Percentiles rank a stretch among this genome's conserved stretches.
Conservation (phyloP, 2,888 invertebrate species). For the Cantharis rustica region DNA sequence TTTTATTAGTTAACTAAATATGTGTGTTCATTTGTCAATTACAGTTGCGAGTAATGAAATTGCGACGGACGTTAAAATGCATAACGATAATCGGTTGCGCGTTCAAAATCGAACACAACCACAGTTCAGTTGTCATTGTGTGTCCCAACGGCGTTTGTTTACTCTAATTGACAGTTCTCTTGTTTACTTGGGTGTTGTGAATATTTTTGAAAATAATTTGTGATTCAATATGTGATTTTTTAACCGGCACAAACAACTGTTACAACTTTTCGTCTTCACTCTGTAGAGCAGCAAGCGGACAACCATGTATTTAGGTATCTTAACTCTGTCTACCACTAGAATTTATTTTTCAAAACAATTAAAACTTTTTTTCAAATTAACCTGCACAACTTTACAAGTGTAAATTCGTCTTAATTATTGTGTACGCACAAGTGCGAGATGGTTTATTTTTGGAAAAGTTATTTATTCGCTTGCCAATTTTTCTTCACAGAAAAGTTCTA, state of each 20-base stretch:
- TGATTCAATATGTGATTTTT: slow-evolving; percentile 18
- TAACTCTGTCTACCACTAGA: not conserved
- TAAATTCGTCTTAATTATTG: not conserved
- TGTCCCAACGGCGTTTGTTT: slow-evolving; percentile 39
- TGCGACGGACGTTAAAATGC: slow-evolving; percentile 41
- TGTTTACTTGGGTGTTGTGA: slow-evolving; percentile 23
- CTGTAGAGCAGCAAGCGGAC: slow-evolving; percentile 17
- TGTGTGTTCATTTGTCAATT: slow-evolving; percentile 35
- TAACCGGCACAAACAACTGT: slow-evolving; percentile 12
- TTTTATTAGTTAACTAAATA: slow-evolving; percentile 29
- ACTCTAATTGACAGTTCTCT: slow-evolving; percentile 33
- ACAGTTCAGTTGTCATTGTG: slow-evolving; percentile 34
- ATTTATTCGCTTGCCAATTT: slow-evolving; percentile 3
- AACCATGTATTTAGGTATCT: slow-evolving; percentile 30
- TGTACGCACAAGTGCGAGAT: not conserved
- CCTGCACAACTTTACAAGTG: not conserved
- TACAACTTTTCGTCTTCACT: not conserved
- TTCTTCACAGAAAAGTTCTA: not conserved
- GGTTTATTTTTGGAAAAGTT: slow-evolving; percentile 2
- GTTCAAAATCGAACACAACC: slow-evolving; percentile 30
- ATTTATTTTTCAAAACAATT: not conserved
- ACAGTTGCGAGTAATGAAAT: slow-evolving; percentile 34
- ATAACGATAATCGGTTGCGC: slow-evolving; percentile 35
- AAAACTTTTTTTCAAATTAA: not conserved
- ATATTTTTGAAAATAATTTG: slow-evolving; percentile 25